Conservation (phyloP, 2,888 invertebrate species). For the Andrena bucephala region DNA sequence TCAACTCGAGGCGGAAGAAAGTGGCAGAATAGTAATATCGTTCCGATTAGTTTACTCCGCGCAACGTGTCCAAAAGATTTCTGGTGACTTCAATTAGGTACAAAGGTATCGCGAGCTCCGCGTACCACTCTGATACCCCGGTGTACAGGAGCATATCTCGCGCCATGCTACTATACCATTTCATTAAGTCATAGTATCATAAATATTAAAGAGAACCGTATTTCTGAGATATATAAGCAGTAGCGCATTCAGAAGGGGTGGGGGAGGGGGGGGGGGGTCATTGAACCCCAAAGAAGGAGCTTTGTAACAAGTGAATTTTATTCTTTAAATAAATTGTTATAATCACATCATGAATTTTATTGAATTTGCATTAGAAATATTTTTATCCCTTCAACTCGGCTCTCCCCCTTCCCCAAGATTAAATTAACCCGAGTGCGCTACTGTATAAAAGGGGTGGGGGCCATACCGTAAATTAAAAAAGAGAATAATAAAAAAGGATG, state of each 20-base stretch:
- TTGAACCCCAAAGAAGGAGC: no score
- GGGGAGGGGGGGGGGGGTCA: no score
- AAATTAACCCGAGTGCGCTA: no score
- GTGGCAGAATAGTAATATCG: not conserved
- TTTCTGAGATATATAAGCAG: not conserved
- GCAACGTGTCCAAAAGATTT: not conserved
- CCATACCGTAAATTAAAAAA: constrained; percentile 7
- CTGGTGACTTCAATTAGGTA: no score
- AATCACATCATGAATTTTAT: no score
- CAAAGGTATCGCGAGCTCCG: not conserved
- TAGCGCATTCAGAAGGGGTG: not conserved
- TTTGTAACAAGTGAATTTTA: no score
- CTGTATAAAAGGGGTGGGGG: not conserved
- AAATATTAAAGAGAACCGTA: constrained; percentile 24
- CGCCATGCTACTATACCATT: not conserved
- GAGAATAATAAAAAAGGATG: constrained; percentile 18
- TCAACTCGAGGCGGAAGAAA: constrained; percentile 1
- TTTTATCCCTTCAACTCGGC: no score
- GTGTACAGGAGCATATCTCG: not conserved
- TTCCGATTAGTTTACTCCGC: constrained; percentile 6
- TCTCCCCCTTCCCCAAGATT: no score
- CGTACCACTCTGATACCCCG: not conserved
- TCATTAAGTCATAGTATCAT: constrained; percentile 16
- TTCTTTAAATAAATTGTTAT: no score
- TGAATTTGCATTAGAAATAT: no score